A percentile compares a stretch with the other conserved stretches of the same genome.
Conservation (phyloP, 2,888 invertebrate species). For the Phaonia tiefii region DNA sequence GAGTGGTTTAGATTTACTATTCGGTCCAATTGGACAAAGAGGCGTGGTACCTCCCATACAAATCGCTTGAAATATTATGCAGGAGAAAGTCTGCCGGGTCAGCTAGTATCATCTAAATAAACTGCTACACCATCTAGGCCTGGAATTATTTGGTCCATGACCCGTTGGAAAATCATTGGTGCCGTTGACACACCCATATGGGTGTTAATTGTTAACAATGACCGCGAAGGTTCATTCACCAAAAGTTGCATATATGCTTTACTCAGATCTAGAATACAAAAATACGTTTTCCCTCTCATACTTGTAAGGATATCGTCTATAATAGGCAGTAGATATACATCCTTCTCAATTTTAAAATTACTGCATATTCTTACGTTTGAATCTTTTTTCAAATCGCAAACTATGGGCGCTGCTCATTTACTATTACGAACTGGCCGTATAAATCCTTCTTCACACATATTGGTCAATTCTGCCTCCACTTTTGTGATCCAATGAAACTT, state of each 20-base stretch:
- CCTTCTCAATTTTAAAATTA: conserved; percentile 58
- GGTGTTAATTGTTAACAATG: conserved; percentile 72
- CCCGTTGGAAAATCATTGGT: conserved; percentile 54
- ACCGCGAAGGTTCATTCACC: conserved; percentile 64
- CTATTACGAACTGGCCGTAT: conserved; percentile 58
- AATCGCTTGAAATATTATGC: too few relatives aligned
- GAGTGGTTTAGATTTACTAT: too few relatives aligned
- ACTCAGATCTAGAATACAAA: conserved; percentile 52
- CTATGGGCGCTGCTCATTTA: conserved; percentile 48
- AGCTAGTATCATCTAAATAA: too few relatives aligned
- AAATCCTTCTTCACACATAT: conserved; percentile 49
- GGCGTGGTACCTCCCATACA: too few relatives aligned
- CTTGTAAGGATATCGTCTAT: conserved; percentile 54
- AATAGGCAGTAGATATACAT: conserved; percentile 52
- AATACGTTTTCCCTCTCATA: conserved; percentile 65
- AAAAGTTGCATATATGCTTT: conserved; percentile 63
- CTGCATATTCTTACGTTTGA: conserved; percentile 50
- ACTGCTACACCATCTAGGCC: conserved; percentile 45
- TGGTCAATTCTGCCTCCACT: conserved; percentile 42
- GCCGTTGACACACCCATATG: conserved; percentile 60
- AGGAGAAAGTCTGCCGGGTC: too few relatives aligned
- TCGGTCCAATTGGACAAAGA: too few relatives aligned
- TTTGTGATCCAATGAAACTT: too few relatives aligned
- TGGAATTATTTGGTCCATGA: conserved; percentile 48
- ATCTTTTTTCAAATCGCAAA: conserved; percentile 57